Evolutionary conservation across 2,888 invertebrate species (phyloP).

Genomic region (Brassicogethes aeneus): DNA sequence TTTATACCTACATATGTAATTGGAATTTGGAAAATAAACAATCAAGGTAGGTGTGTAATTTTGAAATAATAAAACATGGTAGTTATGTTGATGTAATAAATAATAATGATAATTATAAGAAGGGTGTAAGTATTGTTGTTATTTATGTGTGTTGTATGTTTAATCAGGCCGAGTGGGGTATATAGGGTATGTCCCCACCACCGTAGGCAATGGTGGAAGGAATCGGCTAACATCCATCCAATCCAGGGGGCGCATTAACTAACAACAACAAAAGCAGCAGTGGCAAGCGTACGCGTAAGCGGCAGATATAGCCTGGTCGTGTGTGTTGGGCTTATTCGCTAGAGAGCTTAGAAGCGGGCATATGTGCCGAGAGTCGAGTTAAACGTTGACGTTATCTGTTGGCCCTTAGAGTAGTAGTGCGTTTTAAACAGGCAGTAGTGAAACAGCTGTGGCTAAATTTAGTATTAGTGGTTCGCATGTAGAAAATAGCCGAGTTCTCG

Average conservation of each 20-base stretch:
- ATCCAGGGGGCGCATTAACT: constrained; percentile 34
- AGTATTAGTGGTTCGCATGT: constrained; percentile 24
- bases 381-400: constrained; percentile 22
- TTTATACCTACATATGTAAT: too few relatives aligned
- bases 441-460: constrained; percentile 33
- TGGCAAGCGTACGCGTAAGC: too few relatives aligned
- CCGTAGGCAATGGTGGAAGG: too few relatives aligned
- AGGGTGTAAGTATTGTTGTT: too few relatives aligned
- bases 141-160: too few relatives aligned
- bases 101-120: too few relatives aligned
- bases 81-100: too few relatives aligned
- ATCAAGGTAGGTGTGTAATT: too few relatives aligned
- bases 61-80: too few relatives aligned
- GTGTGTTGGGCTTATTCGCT: constrained; percentile 24
- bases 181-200: constrained; percentile 24
- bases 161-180: too few relatives aligned
- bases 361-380: constrained; percentile 20
- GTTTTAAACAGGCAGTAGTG: constrained; percentile 9
- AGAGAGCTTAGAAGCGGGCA: constrained; percentile 23
- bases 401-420: constrained; percentile 26
- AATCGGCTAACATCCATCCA: constrained; percentile 19
- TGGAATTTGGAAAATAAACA: too few relatives aligned
- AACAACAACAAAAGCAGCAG: constrained; percentile 19
- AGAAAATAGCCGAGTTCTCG: constrained; percentile 5
- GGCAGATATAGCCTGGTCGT: too few relatives aligned